These are phyloP conservation scores for Homarus gammarus DNA, from an alignment of 2,888 invertebrate species.

Conservation along the genomic window DNA sequence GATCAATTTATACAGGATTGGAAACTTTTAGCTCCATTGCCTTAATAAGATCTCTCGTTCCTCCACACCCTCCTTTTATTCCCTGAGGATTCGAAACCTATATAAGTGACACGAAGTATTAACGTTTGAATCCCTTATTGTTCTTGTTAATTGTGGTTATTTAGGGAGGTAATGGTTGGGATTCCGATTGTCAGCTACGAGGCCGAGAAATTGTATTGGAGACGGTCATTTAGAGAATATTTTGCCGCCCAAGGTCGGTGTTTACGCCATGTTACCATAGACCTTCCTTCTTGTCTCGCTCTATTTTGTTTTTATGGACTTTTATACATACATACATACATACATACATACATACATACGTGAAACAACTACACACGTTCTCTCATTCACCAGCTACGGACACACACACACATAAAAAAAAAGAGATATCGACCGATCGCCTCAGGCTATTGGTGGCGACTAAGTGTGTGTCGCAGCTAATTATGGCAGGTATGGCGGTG, in stretches of 20 bases:
- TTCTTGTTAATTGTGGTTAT: conserved; percentile 28
- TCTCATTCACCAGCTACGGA: no score
- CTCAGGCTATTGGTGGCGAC: neutral
- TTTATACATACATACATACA: neutral
- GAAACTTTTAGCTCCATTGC: no score
- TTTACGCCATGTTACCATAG: neutral
- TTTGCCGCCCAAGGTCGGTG: no score
- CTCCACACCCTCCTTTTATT: no score
- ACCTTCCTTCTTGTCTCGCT: neutral
- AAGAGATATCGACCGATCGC: no score
- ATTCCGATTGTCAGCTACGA: neutral
- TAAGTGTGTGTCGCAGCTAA: neutral
- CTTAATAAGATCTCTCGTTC: no score
- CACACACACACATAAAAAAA: no score
- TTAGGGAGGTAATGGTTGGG: conserved; percentile 1
- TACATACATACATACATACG: conserved; percentile 18
- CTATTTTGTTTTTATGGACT: neutral
- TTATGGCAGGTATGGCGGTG: neutral
- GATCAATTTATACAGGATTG: no score
- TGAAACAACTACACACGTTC: no score
- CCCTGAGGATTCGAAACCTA: conserved; percentile 5
- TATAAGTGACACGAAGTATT: conserved; percentile 6
- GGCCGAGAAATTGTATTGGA: no score
- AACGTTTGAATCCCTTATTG: conserved; percentile 8
- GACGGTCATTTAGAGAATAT: no score